These are phyloP conservation scores for Scaptomyza pallida DNA, from an alignment of 1,140 invertebrate genomes.

Conservation along the genomic window DNA sequence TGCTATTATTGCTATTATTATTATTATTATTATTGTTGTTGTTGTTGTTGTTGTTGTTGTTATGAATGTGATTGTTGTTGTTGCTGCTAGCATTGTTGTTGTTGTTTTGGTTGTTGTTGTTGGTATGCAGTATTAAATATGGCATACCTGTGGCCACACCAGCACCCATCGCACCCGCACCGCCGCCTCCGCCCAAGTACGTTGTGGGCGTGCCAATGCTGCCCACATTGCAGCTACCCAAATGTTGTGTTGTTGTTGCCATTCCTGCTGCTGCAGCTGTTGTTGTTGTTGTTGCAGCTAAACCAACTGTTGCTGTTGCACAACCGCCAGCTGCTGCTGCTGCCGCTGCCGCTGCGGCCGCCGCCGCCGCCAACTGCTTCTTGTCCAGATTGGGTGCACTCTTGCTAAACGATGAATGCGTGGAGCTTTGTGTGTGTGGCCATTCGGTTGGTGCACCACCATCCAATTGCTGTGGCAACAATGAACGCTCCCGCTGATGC, in stretches of 20 bases:
- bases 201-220: constrained; percentile 39
- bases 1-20: constrained; percentile 22
- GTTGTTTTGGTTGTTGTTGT: constrained; percentile 47
- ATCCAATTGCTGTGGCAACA: constrained; percentile 85
- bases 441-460: constrained; percentile 76
- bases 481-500: constrained; percentile 94
- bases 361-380: constrained; percentile 64
- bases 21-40: constrained; percentile 35
- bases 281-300: constrained; percentile 1
- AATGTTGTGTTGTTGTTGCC: neutral
- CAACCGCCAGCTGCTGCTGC: constrained; percentile 65
- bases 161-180: constrained; percentile 39
- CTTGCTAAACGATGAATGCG: constrained; percentile 85
- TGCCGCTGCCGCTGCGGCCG: constrained; percentile 84
- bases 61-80: no score
- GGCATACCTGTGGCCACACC: constrained; percentile 69
- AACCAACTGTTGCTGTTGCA: constrained; percentile 1
- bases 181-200: constrained; percentile 34
- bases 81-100: constrained; percentile 30
- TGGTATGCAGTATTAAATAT: constrained; percentile 64
- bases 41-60: constrained; percentile 32
- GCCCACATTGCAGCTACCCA: constrained; percentile 42
- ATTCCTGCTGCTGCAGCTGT: constrained; percentile 27
- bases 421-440: constrained; percentile 80
- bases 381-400: constrained; percentile 94